Conservation (phyloP, 1,140 invertebrate genomes). For the Leptinotarsa lineolata region DNA sequence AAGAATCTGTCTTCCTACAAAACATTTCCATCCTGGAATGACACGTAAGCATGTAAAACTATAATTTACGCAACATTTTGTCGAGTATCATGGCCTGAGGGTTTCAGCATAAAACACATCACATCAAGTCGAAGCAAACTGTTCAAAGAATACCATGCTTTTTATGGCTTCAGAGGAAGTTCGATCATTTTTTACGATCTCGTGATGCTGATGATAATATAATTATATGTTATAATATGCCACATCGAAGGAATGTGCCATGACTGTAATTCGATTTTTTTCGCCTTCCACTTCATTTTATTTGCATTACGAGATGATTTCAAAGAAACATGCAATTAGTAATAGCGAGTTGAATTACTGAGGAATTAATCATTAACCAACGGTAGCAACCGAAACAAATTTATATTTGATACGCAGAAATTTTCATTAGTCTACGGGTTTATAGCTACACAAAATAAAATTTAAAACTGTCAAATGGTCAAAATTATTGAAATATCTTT, state of each 20-base stretch:
- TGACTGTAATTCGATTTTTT: slow-evolving; percentile 19
- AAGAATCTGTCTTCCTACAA: background rate
- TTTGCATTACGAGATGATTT: slow-evolving; percentile 23
- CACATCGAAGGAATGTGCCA: slow-evolving; percentile 26
- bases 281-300: slow-evolving; percentile 21
- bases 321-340: slow-evolving; percentile 27
- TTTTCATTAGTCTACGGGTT: no score
- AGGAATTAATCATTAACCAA: slow-evolving; percentile 19
- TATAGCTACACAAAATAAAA: no score
- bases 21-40: slow-evolving; percentile 10
- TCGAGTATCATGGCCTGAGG: slow-evolving; percentile 1
- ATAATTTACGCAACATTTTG: slow-evolving; percentile 14
- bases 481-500: no score
- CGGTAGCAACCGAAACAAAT: background rate
- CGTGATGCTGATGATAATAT: slow-evolving; percentile 29
- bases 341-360: slow-evolving; percentile 21
- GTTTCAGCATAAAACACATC: slow-evolving; percentile 12
- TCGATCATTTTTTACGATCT: slow-evolving; percentile 16
- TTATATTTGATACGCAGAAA: background rate
- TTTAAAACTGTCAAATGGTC: no score
- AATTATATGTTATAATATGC: slow-evolving; percentile 28
- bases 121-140: slow-evolving; percentile 3
- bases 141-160: slow-evolving; percentile 8
- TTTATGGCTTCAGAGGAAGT: slow-evolving; percentile 18
- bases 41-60: slow-evolving; percentile 10